Conservation (phyloP, 2,888 invertebrate species). For the Hypselothyrea guttata region DNA sequence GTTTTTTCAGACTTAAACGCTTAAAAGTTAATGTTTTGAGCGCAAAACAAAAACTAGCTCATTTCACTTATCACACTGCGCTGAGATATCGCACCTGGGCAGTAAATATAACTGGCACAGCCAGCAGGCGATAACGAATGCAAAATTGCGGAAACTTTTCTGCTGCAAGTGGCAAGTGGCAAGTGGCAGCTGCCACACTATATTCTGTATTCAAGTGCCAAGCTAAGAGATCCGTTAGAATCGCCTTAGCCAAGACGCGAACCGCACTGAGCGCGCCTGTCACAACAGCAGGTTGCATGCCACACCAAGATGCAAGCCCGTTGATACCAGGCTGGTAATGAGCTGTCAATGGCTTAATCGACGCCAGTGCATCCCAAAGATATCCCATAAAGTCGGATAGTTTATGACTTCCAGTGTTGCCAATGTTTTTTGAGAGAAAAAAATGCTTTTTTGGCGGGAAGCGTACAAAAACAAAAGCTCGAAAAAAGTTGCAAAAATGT, state of each 20-base stretch:
- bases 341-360: conserved; percentile 65
- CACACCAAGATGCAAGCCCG: conserved; percentile 24
- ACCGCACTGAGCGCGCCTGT: conserved; percentile 40
- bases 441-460: too few species aligned
- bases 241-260: conserved; percentile 38
- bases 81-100: conserved; percentile 53
- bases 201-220: conserved; percentile 30
- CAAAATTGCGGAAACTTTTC: conserved; percentile 66
- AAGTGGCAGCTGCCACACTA: conserved; percentile 26
- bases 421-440: too few species aligned
- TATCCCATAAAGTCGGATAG: too few species aligned
- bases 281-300: conserved; percentile 48
- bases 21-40: conserved; percentile 15
- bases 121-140: conserved; percentile 67
- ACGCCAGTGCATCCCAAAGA: conserved; percentile 44
- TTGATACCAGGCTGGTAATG: conserved; percentile 35
- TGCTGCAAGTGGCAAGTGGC: conserved; percentile 16
- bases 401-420: too few species aligned
- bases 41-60: conserved; percentile 1
- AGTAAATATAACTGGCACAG: conserved; percentile 50
- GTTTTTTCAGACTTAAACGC: conserved; percentile 24
- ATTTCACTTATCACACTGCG: conserved; percentile 24
- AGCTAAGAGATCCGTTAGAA: conserved; percentile 53
- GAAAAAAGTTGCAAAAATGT: too few species aligned
- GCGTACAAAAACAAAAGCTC: too few species aligned